Base-by-base conservation (phyloP, 2,888 invertebrate species). In the Alentia gelatinosa region DNA sequence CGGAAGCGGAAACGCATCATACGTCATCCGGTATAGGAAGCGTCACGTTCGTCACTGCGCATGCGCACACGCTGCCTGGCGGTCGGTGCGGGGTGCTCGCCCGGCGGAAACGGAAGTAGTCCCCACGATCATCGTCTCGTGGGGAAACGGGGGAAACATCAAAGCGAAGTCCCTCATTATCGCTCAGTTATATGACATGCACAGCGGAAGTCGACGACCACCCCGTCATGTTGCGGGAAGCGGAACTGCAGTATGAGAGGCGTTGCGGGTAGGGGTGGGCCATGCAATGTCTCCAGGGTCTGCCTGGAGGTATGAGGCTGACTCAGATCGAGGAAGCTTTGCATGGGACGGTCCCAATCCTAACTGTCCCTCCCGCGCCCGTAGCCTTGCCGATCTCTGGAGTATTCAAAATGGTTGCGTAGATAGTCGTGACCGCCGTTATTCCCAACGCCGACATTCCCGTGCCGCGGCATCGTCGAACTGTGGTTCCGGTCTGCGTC, bases 401-500 rank as follows among this genome's bases (percentile, higher is more conserved):
- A 79, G 39, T 79, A 37, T 19, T 79, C 39, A 9, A 35, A 15
- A 19, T 79, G 79, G 9, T 15, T 39, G 42, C n/a, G 15, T 39
- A 35, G 83, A 35, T 30, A 83, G 30, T 86, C 86, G 30, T 47
- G 47, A 19, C 33, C 47, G 3, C 50, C 47, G 50, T 47, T 12
- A n/a, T 5, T 1, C 9, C 26, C 50, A n/a, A 5, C 37, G 79
- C 39, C 35, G 79, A 74, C 74, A 9, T n/a, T n/a, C 12, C 7
- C 26, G n/a, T 12, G 79, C 1, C 86, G 42, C 0, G 86, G 86
- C 86, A 86, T 86, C 0, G 86, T 86, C 30, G 86, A 86, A 37
- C 56, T 26, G 63, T 63, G 56, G 63, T 89, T 89, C 39, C 63
- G 89, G 56, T 50, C 63, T 9, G 50, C 63, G 26, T 90, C 90